Evolutionary conservation across 1,140 invertebrate genomes (phyloP).

Genomic region (Drosophila kikkawai): DNA sequence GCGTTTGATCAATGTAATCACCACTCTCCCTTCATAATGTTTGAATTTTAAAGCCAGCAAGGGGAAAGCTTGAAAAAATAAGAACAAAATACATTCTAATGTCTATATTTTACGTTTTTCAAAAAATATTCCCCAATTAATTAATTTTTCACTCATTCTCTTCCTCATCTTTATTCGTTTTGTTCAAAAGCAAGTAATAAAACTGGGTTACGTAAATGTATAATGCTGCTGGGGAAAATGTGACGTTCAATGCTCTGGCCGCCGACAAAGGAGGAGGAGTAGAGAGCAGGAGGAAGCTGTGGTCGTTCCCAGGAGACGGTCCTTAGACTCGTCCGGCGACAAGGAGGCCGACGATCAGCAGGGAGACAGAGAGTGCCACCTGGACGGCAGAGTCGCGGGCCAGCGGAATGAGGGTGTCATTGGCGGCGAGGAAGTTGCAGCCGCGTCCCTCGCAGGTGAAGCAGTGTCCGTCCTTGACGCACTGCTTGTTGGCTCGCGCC

Average conservation of each 20-base stretch:
- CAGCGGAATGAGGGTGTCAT: slow-evolving; percentile 60
- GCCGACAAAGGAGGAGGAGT: not conserved
- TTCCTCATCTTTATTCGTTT: slow-evolving; percentile 29
- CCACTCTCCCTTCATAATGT: not conserved
- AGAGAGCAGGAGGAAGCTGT: slow-evolving; percentile 10
- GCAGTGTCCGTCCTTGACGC: slow-evolving; percentile 64
- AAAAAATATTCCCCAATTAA: not conserved
- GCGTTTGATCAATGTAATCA: slow-evolving; percentile 22
- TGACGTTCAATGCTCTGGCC: slow-evolving; percentile 3
- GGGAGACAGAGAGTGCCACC: slow-evolving; percentile 31
- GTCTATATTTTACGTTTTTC: not conserved
- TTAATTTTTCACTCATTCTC: not conserved
- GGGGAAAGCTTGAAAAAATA: not conserved
- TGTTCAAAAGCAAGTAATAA: slow-evolving; percentile 17
- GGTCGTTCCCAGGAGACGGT: not conserved
- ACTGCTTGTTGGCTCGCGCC: slow-evolving; percentile 68
- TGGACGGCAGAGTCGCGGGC: slow-evolving; percentile 66
- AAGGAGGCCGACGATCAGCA: slow-evolving; percentile 47
- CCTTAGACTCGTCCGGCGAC: slow-evolving; percentile 32
- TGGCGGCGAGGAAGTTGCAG: slow-evolving; percentile 68
- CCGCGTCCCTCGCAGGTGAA: slow-evolving; percentile 72
- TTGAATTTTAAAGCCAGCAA: not conserved
- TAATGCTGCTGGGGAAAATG: slow-evolving; percentile 2
- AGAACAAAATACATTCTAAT: not conserved
- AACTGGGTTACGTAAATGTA: slow-evolving; percentile 5